Conservation (phyloP, 2,888 invertebrate species). For the Caradrina kadenii region DNA sequence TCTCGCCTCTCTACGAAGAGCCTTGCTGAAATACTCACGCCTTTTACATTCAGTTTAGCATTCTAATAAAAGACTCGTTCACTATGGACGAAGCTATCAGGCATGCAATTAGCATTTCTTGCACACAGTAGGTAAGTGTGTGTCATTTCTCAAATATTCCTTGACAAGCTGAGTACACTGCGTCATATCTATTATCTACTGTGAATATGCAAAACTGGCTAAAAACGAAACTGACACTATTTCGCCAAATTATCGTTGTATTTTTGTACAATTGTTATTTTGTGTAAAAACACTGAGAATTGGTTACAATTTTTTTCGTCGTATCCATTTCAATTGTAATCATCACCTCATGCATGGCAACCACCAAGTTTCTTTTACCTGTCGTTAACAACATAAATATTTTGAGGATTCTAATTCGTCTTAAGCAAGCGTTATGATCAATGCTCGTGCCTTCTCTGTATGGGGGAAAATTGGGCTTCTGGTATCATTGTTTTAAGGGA, state of each 20-base stretch:
- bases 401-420: too few species aligned
- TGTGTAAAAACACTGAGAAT: constrained; percentile 20
- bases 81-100: constrained; percentile 14
- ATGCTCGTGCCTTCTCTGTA: background rate
- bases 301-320: constrained; percentile 12
- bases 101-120: constrained; percentile 46
- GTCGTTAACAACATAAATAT: too few species aligned
- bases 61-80: constrained; percentile 7
- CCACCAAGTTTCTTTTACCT: background rate
- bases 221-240: background rate
- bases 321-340: constrained; percentile 10
- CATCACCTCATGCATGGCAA: background rate
- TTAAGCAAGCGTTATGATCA: background rate
- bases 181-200: constrained; percentile 59
- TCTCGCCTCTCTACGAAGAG: too few species aligned
- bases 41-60: background rate
- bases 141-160: constrained; percentile 57
- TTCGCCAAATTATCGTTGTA: constrained; percentile 17
- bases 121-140: constrained; percentile 32
- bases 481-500: background rate
- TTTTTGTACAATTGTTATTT: constrained; percentile 11
- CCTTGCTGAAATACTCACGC: too few species aligned
- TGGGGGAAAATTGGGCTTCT: background rate
- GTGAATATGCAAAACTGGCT: constrained; percentile 51
- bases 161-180: constrained; percentile 22